phyloP scores from a whole-genome alignment of 2,888 invertebrate species.

The Acronicta alni region DNA sequence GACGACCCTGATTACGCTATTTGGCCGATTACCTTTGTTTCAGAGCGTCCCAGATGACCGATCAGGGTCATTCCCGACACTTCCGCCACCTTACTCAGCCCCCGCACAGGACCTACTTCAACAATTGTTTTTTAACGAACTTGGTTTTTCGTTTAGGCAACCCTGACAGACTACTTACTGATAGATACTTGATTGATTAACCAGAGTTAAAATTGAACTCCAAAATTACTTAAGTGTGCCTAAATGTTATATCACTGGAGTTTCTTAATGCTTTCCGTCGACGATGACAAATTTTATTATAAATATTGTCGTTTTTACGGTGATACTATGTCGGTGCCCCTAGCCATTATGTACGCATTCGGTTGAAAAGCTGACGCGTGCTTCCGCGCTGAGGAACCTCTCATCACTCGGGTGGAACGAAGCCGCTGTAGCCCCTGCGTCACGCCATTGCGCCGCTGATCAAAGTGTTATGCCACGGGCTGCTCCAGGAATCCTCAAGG shows the following conservation, averaged over 20 bases:
- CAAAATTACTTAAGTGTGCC: no score
- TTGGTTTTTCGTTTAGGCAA: conserved; percentile 26
- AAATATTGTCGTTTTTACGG: conserved; percentile 7
- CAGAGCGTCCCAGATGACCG: conserved; percentile 48
- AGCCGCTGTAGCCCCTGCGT: conserved; percentile 6
- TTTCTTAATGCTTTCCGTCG: conserved; percentile 29
- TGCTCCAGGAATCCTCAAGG: not conserved
- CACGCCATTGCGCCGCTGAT: no score
- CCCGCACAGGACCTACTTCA: conserved; percentile 48
- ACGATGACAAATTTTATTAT: no score
- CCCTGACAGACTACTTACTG: no score
- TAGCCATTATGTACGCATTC: conserved; percentile 20
- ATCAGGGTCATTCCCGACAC: conserved; percentile 60
- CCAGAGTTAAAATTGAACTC: no score
- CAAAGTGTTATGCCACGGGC: no score
- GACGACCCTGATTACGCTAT: conserved; percentile 60
- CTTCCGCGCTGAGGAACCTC: conserved; percentile 44
- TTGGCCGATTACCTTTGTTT: conserved; percentile 50
- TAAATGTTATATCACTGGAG: no score
- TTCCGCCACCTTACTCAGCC: conserved; percentile 41
- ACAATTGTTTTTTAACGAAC: conserved; percentile 53
- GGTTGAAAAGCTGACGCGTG: conserved; percentile 44
- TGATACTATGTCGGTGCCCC: conserved; percentile 15
- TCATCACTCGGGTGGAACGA: conserved; percentile 35
- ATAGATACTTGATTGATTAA: no score